Percentiles rank a stretch among this genome's conserved stretches.
Conservation (phyloP, 2,888 invertebrate species). For the Teleiodes luculella region DNA sequence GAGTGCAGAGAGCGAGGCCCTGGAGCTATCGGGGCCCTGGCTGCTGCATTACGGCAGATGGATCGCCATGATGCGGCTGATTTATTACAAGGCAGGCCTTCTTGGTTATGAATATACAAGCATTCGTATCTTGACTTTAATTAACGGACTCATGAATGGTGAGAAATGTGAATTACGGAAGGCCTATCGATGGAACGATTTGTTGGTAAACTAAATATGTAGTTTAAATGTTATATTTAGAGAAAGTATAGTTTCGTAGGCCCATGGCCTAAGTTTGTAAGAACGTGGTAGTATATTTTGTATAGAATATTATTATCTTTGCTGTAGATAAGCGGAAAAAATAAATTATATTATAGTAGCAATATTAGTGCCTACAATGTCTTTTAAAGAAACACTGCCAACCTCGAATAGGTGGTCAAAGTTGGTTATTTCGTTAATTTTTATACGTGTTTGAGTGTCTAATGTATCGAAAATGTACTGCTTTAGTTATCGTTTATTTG, state of each 20-base stretch:
- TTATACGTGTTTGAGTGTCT: constrained; percentile 70
- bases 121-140: constrained; percentile 28
- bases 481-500: constrained; percentile 45
- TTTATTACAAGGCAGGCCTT: constrained; percentile 63
- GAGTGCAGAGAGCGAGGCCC: constrained; percentile 93
- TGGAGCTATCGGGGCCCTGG: constrained; percentile 88
- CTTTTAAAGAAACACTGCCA: constrained; percentile 68
- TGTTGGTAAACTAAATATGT: constrained; percentile 58
- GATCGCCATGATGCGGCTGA: constrained; percentile 71
- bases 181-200: constrained; percentile 33
- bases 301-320: constrained; percentile 60
- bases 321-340: constrained; percentile 68
- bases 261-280: constrained; percentile 64
- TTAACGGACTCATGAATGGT: constrained; percentile 19
- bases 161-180: constrained; percentile 33
- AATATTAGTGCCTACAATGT: constrained; percentile 76
- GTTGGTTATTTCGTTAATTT: constrained; percentile 69
- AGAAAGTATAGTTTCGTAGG: constrained; percentile 59
- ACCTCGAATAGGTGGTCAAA: constrained; percentile 42
- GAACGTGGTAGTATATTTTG: constrained; percentile 74
- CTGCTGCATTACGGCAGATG: constrained; percentile 63
- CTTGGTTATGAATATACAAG: constrained; percentile 66
- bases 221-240: constrained; percentile 70
- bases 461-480: constrained; percentile 41
- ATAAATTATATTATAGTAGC: constrained; percentile 75